Percentiles rank a stretch among this genome's conserved stretches.
Conservation (phyloP, 2,113 vertebrate species). For the Macquaria australasica region DNA sequence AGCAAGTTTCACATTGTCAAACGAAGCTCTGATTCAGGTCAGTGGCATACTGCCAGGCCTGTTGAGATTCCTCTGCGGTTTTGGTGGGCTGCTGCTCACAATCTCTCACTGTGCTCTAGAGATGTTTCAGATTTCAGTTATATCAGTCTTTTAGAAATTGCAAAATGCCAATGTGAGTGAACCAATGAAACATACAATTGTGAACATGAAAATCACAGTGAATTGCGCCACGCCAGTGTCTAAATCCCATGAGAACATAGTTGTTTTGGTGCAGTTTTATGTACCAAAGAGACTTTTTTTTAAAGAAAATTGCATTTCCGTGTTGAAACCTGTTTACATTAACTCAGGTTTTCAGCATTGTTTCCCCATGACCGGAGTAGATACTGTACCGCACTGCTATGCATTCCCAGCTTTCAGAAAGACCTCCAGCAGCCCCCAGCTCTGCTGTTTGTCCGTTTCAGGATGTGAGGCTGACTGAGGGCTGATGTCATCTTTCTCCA, state of each 20-base stretch:
- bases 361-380: slow-evolving; percentile 2
- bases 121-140: background rate
- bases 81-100: slow-evolving; percentile 38
- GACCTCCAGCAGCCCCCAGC: slow-evolving; percentile 39
- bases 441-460: slow-evolving; percentile 70
- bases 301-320: background rate
- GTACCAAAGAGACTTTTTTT: background rate
- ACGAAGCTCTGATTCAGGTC: slow-evolving; percentile 46
- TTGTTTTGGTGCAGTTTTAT: slow-evolving; percentile 1
- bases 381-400: background rate
- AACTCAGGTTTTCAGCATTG: background rate
- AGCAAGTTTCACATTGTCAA: slow-evolving; percentile 49
- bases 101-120: slow-evolving; percentile 6
- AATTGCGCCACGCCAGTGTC: background rate
- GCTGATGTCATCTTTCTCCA: slow-evolving; percentile 78
- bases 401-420: slow-evolving; percentile 29
- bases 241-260: background rate
- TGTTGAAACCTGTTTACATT: slow-evolving; percentile 27
- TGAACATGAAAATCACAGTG: background rate
- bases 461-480: slow-evolving; percentile 73
- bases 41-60: slow-evolving; percentile 54
- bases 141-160: background rate
- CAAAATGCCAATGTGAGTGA: background rate
- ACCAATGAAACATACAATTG: background rate
- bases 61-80: slow-evolving; percentile 63